Evolutionary conservation across 2,797 vertebrate species (phyloP).

Genomic region (Tadarida brasiliensis): DNA sequence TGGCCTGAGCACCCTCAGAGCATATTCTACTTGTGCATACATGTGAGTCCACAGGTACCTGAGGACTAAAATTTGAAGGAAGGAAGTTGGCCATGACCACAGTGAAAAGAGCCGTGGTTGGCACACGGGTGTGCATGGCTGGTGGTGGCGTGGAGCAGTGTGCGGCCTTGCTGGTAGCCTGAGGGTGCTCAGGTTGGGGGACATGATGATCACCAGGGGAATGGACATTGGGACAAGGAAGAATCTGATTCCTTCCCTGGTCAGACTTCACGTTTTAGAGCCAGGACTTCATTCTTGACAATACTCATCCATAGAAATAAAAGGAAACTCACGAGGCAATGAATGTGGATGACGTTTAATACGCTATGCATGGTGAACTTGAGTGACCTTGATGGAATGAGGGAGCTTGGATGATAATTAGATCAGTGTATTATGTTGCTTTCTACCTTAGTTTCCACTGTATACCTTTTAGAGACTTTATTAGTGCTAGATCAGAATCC

Average conservation of each 20-base stretch:
- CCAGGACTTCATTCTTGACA: not conserved
- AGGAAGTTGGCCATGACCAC: not conserved
- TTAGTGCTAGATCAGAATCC: not conserved
- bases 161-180: not conserved
- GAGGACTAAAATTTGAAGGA: not conserved
- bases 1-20: not conserved
- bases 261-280: constrained; percentile 30
- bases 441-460: not conserved
- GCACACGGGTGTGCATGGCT: not conserved
- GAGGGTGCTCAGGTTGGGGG: not conserved
- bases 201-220: not conserved
- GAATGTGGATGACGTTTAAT: constrained; percentile 42
- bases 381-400: constrained; percentile 20
- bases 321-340: constrained; percentile 18
- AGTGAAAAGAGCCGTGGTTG: not conserved
- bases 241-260: not conserved
- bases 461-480: not conserved
- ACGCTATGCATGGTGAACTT: not conserved
- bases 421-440: not conserved
- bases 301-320: constrained; percentile 44
- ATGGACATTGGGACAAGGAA: not conserved
- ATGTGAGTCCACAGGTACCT: not conserved
- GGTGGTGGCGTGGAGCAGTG: not conserved
- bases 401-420: not conserved
- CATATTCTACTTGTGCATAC: not conserved